Evolutionary conservation across 2,113 vertebrate species (phyloP), one percentile per base, ranked within the genome.

Genomic region (Tupaia tana): DNA sequence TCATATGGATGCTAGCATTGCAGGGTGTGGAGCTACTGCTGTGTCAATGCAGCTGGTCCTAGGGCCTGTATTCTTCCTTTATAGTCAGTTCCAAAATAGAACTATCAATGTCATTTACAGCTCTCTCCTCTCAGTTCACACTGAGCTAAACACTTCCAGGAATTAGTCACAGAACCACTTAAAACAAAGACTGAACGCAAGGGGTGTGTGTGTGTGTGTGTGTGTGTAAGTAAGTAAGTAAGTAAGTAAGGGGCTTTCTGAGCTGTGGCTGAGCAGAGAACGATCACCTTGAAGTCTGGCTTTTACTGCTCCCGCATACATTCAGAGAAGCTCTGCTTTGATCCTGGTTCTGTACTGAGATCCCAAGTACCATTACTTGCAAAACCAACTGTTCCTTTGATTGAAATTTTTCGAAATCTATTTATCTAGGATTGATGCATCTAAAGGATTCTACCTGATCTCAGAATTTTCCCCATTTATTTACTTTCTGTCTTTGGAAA

Each of bases 381-480:
- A 43, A 67, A 78, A 93, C 29, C 70, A 63, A 7, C 59, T 52
- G 20, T 16, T 86, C 27, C 24, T 19, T 69, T 70, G 22, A 54
- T 91, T 91, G 25, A 71, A 79, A 91, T 16, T 56, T 54, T 52
- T 90, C 58, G 64, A 83, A 85, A 83, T 88, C 43, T 82, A 43
- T 91, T 92, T 25, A 54, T 90, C 25, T 90, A 31, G 61, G 7
- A 54, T 18, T 34, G 11, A 34, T 69, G 31, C 54, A 59, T 69
- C 69, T 81, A 73, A 85, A 81, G 16, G 43, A 27, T 67, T 78
- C 22, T 78, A 25, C 14, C 6, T 86, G 27, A 79, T 83, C n/a
- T 86, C 66, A 90, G 75, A 9, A 10, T 54, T 73, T 43, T 43
- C 43, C 43, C 43, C 43, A 6, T 43, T 78, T 9, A 52, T 18